Percentiles rank a stretch among this genome's conserved stretches.
phyloP scores from a whole-genome alignment of 1,140 invertebrate species.

The Lethrus apterus region DNA sequence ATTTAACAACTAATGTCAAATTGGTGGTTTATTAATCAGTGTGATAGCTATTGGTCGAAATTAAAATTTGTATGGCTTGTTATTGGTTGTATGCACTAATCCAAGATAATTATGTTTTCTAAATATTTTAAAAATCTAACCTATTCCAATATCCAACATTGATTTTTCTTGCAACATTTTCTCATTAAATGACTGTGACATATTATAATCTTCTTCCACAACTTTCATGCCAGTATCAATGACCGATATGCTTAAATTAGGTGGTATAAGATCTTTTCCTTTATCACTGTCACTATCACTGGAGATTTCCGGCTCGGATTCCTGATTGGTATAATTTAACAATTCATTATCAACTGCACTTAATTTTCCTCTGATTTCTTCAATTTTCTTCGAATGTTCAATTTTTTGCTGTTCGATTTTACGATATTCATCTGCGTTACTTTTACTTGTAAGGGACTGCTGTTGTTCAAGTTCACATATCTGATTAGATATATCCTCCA shows the following conservation, averaged over 20 bases:
- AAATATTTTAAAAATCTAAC: background rate
- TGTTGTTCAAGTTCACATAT: conserved; percentile 61
- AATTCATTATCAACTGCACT: conserved; percentile 33
- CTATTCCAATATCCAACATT: conserved; percentile 33
- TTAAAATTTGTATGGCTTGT: too few relatives aligned
- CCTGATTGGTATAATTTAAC: conserved; percentile 25
- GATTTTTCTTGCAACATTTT: conserved; percentile 38
- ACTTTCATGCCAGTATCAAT: conserved; percentile 31
- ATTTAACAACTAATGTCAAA: too few relatives aligned
- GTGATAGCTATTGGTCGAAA: too few relatives aligned
- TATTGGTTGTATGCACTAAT: too few relatives aligned
- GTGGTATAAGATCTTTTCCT: conserved; percentile 27
- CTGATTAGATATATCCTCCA: conserved; percentile 54
- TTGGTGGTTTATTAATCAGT: too few relatives aligned
- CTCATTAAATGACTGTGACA: conserved; percentile 40
- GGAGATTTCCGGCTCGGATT: conserved; percentile 37
- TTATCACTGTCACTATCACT: conserved; percentile 38
- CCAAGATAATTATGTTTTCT: too few relatives aligned
- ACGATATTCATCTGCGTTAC: conserved; percentile 34
- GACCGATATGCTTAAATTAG: conserved; percentile 34
- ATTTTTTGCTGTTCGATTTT: conserved; percentile 34
- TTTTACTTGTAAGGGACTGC: conserved; percentile 39
- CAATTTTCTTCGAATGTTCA: conserved; percentile 31
- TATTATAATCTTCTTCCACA: conserved; percentile 30
- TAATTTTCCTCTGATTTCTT: conserved; percentile 30